phyloP scores from a whole-genome alignment of 2,797 vertebrate species.

The Cynopterus sphinx region DNA sequence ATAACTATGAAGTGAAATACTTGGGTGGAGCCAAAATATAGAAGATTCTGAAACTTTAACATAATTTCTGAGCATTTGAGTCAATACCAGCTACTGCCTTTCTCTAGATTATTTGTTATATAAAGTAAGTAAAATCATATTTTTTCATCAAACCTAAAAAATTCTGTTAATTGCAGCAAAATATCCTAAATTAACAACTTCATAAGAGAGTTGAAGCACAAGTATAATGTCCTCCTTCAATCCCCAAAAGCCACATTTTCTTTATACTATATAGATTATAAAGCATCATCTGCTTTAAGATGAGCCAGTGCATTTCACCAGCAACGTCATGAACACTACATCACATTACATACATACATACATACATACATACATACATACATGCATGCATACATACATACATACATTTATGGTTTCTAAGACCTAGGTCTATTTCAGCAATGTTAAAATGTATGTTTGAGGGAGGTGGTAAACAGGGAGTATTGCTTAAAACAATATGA shows the following conservation, averaged over 20 bases:
- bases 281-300: background rate
- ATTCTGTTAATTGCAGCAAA: background rate
- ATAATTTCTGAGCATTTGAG: background rate
- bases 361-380: too few relatives aligned
- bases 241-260: background rate
- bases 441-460: background rate
- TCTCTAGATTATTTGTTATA: background rate
- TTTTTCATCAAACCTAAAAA: background rate
- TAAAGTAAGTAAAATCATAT: background rate
- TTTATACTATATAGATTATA: background rate
- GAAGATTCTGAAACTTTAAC: background rate
- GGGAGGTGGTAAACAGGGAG: accelerated
- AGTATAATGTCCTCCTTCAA: background rate
- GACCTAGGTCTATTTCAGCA: background rate
- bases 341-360: too few relatives aligned
- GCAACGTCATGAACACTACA: background rate
- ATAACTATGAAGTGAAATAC: background rate
- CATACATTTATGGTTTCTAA: background rate
- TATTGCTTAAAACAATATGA: background rate
- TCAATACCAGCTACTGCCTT: background rate
- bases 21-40: background rate
- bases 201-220: background rate
- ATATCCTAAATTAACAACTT: background rate
- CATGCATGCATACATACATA: too few relatives aligned
- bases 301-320: background rate